Evolutionary conservation across 2,113 vertebrate genomes (phyloP), one percentile per base, ranked within the genome.

Genomic region (Malurus cyaneus): DNA sequence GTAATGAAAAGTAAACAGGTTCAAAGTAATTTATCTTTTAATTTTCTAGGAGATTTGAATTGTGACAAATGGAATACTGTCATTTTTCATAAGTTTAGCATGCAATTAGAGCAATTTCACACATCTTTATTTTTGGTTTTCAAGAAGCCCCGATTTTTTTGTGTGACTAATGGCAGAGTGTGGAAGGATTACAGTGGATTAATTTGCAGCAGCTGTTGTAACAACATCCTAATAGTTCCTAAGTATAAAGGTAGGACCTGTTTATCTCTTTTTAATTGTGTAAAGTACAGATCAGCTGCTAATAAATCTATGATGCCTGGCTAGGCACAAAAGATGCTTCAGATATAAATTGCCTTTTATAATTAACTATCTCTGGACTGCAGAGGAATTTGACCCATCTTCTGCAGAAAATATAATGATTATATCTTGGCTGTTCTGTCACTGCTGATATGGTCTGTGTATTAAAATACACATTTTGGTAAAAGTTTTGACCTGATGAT

Each of bases 171-270:
- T 84, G 91, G 70, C 86, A 95, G 66, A 93, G 64, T 70, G 60
- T 70, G 66, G 80, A 82, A 88, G 61, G 72, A 93, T 94, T 96
- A 94, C 88, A 73, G 80, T 87, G 87, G 83, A 97, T 94, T 96
- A 96, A 96, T 93, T 95, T 86, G 42, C 89, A 95, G 53, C 94
- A 97, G 85, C 85, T 97, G 93, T 86, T 95, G 72, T 89, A 95
- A 47, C 79, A 94, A 84, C 59, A 74, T 82, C 64, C 39, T 93
- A 96, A 96, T 93, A 94, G 82, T 93, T 97, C 72, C 57, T 77
- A 71, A 94, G 79, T 96, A 88, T 87, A 86, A 91, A 88, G 93
- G 86, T 90, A 96, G 85, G 74, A 62, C 82, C 23, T 88, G 73
- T 86, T 96, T 94, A 94, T 85, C 74, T 97, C 71, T 92, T 91